Evolutionary conservation across 2,113 vertebrate species (phyloP).

Genomic region (Pseudorhombus dupliciocellatus): DNA sequence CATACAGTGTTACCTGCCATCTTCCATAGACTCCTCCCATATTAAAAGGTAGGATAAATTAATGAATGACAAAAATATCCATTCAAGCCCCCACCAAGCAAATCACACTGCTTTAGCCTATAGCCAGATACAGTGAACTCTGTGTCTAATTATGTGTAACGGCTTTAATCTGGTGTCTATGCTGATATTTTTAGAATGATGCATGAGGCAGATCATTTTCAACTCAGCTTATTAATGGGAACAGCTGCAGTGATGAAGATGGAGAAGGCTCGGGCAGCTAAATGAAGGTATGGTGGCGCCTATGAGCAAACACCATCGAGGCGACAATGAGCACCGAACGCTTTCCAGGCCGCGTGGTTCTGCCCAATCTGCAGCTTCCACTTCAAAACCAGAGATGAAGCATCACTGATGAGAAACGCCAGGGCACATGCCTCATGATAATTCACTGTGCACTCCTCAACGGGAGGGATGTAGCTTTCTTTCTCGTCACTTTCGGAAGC

Average conservation of each 20-base stretch:
- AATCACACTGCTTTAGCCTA: too few relatives aligned
- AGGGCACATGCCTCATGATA: constrained; percentile 9
- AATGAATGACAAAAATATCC: too few relatives aligned
- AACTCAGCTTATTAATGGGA: background rate
- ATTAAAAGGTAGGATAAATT: too few relatives aligned
- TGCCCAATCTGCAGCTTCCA: constrained; percentile 12
- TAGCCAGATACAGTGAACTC: background rate
- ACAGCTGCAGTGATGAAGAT: background rate
- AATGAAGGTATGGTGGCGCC: too few relatives aligned
- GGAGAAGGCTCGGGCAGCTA: too few relatives aligned
- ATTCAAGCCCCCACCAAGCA: too few relatives aligned
- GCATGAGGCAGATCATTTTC: background rate
- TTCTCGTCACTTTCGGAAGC: constrained; percentile 40
- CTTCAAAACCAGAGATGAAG: constrained; percentile 32
- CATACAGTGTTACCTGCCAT: too few relatives aligned
- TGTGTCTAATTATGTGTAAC: background rate
- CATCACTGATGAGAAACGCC: background rate
- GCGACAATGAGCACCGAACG: background rate
- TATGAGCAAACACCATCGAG: background rate
- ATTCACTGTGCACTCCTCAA: constrained; percentile 45
- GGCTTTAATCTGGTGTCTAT: too few relatives aligned
- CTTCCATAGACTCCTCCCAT: too few relatives aligned
- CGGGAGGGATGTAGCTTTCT: constrained; percentile 23
- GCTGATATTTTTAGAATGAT: too few relatives aligned
- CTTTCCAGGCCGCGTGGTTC: background rate